These are phyloP conservation scores for Hemithea aestivaria DNA, from an alignment of 2,888 invertebrate species.

Conservation along the genomic window DNA sequence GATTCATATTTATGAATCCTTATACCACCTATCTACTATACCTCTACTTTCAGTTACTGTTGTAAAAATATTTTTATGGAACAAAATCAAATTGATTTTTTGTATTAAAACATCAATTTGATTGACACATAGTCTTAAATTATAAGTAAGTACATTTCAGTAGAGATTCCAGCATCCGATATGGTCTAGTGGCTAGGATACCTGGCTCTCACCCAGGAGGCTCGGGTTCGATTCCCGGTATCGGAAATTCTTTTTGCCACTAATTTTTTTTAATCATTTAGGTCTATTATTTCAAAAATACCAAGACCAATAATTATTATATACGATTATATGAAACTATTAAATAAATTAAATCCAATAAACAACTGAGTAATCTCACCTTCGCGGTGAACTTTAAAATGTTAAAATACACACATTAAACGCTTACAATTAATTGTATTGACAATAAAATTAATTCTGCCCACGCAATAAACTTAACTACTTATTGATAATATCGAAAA, in stretches of 20 bases:
- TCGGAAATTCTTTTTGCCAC: constrained; percentile 68
- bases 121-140: too few relatives aligned
- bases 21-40: too few relatives aligned
- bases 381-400: constrained; percentile 17
- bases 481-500: constrained; percentile 26
- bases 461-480: constrained; percentile 13
- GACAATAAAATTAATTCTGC: constrained; percentile 27
- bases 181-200: constrained; percentile 82
- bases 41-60: too few relatives aligned
- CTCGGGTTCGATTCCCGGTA: constrained; percentile 82
- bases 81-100: too few relatives aligned
- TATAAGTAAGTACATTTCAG: too few relatives aligned
- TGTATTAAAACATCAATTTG: too few relatives aligned
- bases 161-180: too few relatives aligned
- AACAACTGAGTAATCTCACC: constrained; percentile 12
- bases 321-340: too few relatives aligned
- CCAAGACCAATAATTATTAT: too few relatives aligned
- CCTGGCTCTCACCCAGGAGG: constrained; percentile 81
- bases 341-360: constrained; percentile 17
- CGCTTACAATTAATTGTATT: constrained; percentile 27
- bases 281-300: too few relatives aligned
- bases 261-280: too few relatives aligned
- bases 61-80: constrained; percentile 1
- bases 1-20: too few relatives aligned
- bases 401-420: constrained; percentile 13